Base-by-base conservation (phyloP, 2,113 vertebrate species). In the Zosterops japonicus region DNA sequence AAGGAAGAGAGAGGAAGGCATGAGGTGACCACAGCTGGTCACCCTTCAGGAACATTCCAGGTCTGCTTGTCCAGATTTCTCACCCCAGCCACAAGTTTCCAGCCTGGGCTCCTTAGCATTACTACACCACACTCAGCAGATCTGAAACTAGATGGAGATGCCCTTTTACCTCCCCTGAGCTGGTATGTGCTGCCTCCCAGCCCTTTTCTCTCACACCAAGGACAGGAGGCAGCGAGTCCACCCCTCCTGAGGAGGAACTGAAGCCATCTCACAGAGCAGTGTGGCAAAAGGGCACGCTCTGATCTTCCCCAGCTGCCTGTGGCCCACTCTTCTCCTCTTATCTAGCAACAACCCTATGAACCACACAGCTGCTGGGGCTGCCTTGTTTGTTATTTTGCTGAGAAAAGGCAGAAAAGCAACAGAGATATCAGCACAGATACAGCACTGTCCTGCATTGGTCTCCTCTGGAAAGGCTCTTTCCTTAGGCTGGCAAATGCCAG, bases 401-500 rank as follows among this genome's bases (percentile, higher is more conserved):
- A 92, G 72, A 68, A 80, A 93, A 92, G 72, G 70, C 83, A 96
- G 92, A 97, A 93, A 70, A 94, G 60, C 78, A 83, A 36, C 60
- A 75, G 63, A 94, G 91, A 95, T 94, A 86, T 2, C 5, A 1
- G 76, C 11, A 3, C 39, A 83, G 93, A 96, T 64, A 93, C 4
- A 80, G 57, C 61, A 39, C 36, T 0, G 4, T 68, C 50, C 64
- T 3, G 1, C 14, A 23, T 14, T 36, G 83, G 79, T 28, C 33
- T 71, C 46, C 67, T 74, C 88, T 95, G 90, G 69, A 95, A 88
- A 87, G 76, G 55, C 87, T 79, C 94, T 93, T 81, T 75, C 72
- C 88, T 90, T 72, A 57, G 85, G 79, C 87, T 95, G 92, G 88
- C 92, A 96, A 94, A 96, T 87, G 94, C 82, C 16, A 2, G 57